Percentiles rank a stretch among this genome's conserved stretches.
Conservation (phyloP, 2,113 vertebrate species). For the Burhinus bistriatus region DNA sequence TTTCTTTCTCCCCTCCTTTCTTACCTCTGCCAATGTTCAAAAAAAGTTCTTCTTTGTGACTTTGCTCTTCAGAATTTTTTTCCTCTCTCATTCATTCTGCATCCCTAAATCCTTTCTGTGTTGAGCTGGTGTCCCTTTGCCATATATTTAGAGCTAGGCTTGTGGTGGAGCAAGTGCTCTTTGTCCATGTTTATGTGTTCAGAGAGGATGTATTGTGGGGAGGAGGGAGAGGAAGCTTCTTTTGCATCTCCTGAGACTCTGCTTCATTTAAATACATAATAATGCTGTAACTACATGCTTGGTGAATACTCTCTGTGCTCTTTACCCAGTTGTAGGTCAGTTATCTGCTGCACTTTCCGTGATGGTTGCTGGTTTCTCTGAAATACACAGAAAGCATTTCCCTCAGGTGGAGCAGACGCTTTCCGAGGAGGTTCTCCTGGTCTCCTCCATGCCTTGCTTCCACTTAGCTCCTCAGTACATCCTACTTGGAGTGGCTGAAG, state of each 20-base stretch:
- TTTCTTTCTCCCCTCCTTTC: not conserved
- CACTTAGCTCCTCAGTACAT: slow-evolving; percentile 87
- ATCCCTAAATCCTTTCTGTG: not conserved
- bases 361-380: slow-evolving; percentile 82
- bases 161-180: not conserved
- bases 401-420: slow-evolving; percentile 81
- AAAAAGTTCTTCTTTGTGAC: not conserved
- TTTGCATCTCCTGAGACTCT: not conserved
- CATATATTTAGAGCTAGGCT: not conserved
- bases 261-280: fast-evolving
- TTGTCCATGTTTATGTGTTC: not conserved
- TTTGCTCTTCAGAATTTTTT: not conserved
- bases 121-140: not conserved
- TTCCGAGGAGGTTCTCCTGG: slow-evolving; percentile 78
- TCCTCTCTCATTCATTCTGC: not conserved
- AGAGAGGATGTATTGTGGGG: not conserved
- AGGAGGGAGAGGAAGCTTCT: not conserved
- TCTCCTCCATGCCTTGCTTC: slow-evolving; percentile 89
- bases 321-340: slow-evolving; percentile 81
- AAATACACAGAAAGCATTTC: slow-evolving; percentile 83
- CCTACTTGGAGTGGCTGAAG: slow-evolving; percentile 89
- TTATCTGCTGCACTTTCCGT: slow-evolving; percentile 79
- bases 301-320: not conserved
- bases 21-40: fast-evolving
- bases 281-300: not conserved